phyloP scores from a whole-genome alignment of 2,113 vertebrate genomes.

The Mobula hypostoma region DNA sequence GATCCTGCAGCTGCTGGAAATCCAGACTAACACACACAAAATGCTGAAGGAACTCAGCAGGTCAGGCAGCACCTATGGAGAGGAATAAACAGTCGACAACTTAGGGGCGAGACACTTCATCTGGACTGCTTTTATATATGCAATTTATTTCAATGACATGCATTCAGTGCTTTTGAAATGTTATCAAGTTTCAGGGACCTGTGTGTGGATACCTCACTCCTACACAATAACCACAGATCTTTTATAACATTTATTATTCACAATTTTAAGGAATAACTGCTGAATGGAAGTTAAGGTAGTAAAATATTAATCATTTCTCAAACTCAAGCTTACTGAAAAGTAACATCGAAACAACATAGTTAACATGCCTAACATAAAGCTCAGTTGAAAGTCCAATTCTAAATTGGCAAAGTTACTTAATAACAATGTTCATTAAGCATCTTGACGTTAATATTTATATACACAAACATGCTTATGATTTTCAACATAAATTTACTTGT shows the following conservation, averaged over 20 bases:
- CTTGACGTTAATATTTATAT: not conserved
- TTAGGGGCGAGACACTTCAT: no score
- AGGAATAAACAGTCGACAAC: no score
- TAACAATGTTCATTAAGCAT: not conserved
- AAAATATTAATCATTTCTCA: slow-evolving; percentile 20
- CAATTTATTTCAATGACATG: not conserved
- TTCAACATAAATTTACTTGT: not conserved
- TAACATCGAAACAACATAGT: not conserved
- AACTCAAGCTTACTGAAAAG: not conserved
- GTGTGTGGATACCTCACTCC: not conserved
- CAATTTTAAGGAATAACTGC: not conserved
- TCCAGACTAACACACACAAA: no score
- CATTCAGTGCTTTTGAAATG: not conserved
- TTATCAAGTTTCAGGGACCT: not conserved
- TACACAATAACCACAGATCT: not conserved
- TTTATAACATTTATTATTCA: not conserved
- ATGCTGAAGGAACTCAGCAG: no score
- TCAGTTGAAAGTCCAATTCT: not conserved
- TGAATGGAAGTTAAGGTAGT: not conserved
- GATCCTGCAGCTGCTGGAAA: no score
- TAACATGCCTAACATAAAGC: not conserved
- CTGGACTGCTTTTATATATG: no score
- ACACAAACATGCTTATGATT: not conserved
- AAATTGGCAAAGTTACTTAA: not conserved
- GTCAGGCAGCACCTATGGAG: no score